phyloP scores from a whole-genome alignment of 1,140 invertebrate species.

The Oryzaephilus surinamensis region DNA sequence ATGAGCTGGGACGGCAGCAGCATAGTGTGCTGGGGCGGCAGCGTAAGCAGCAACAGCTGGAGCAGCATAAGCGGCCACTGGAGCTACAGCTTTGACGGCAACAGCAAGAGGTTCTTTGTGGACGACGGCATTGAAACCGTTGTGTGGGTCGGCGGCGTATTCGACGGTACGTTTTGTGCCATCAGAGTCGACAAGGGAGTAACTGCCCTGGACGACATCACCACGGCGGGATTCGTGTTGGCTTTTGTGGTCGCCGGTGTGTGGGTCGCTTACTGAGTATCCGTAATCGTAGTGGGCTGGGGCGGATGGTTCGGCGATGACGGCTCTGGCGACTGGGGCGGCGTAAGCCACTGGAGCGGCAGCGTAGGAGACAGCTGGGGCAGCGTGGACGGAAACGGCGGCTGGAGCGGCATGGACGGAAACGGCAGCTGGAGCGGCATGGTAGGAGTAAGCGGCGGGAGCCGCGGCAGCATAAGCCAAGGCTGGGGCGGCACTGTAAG shows the following conservation, averaged over 20 bases:
- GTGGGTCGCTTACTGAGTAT: slow-evolving; percentile 35
- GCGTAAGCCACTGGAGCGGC: slow-evolving; percentile 24
- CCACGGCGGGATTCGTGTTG: slow-evolving; percentile 22
- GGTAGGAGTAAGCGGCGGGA: slow-evolving; percentile 2
- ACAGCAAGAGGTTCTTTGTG: slow-evolving; percentile 32
- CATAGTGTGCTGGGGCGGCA: background rate
- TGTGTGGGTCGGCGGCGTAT: slow-evolving; percentile 41
- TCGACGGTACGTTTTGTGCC: slow-evolving; percentile 41
- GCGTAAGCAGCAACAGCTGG: slow-evolving; percentile 6
- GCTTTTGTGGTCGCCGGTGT: slow-evolving; percentile 35
- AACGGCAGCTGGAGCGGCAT: slow-evolving; percentile 9
- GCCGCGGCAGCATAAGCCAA: slow-evolving; percentile 8
- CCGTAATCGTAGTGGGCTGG: slow-evolving; percentile 22
- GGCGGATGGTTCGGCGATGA: slow-evolving; percentile 29
- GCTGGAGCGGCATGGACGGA: slow-evolving; percentile 6
- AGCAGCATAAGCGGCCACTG: slow-evolving; percentile 11
- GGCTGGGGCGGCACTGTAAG: slow-evolving; percentile 6
- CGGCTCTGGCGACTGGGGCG: slow-evolving; percentile 24
- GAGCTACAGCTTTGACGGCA: slow-evolving; percentile 19
- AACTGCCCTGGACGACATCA: slow-evolving; percentile 24
- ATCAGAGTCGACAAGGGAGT: slow-evolving; percentile 40
- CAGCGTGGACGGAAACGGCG: slow-evolving; percentile 3
- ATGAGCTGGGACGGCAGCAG: too few relatives aligned
- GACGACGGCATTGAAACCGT: slow-evolving; percentile 40
- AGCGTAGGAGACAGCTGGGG: slow-evolving; percentile 14